Evolutionary conservation across 2,113 vertebrate genomes (phyloP).

Genomic region (Pampusana beccarii): DNA sequence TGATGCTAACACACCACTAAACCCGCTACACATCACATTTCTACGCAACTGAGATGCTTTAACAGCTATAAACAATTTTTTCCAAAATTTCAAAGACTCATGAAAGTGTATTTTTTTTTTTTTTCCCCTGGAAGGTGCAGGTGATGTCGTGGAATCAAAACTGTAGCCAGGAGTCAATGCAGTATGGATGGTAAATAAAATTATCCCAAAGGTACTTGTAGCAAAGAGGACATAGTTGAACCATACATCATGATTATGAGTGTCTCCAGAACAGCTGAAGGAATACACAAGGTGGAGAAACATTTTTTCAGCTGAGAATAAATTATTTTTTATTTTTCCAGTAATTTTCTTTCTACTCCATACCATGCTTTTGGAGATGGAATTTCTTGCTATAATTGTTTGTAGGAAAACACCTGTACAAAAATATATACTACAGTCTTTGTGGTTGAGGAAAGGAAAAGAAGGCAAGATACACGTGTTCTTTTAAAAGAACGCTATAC

Average conservation of each 20-base stretch:
- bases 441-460: background rate
- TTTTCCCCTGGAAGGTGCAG: background rate
- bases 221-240: background rate
- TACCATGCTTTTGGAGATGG: background rate
- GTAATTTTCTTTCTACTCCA: background rate
- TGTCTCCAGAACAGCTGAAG: background rate
- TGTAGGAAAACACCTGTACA: background rate
- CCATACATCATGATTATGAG: background rate
- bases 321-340: background rate
- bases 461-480: background rate
- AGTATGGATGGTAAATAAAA: background rate
- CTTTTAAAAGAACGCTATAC: background rate
- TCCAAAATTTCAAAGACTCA: background rate
- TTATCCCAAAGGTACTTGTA: background rate
- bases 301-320: background rate
- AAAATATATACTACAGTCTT: background rate
- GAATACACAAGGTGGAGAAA: background rate
- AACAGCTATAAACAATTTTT: background rate
- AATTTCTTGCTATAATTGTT: background rate
- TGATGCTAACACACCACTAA: background rate
- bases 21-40: background rate
- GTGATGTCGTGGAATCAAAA: background rate
- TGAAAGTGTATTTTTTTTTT: background rate
- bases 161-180: background rate
- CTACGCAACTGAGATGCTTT: background rate